Evolutionary conservation across 1,140 invertebrate species (phyloP).

Genomic region (Gonatopus flavifemur): DNA sequence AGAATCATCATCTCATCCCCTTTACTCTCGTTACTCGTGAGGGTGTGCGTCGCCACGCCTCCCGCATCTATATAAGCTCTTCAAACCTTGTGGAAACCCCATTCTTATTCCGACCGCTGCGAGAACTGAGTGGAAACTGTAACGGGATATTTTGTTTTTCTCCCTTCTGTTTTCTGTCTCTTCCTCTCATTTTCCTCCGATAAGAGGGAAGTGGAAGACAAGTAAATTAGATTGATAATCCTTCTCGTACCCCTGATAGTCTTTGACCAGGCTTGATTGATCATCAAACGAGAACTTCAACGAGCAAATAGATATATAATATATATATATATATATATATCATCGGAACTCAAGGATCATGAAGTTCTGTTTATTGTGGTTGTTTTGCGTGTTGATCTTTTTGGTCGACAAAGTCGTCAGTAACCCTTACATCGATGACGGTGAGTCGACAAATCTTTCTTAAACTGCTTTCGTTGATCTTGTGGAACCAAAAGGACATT

Average conservation of each 20-base stretch:
- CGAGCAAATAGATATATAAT: too few species aligned
- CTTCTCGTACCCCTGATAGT: background rate
- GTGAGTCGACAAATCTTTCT: too few species aligned
- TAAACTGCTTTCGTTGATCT: too few species aligned
- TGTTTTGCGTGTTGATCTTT: slow-evolving; percentile 29
- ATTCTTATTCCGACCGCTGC: slow-evolving; percentile 34
- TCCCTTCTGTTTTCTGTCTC: too few species aligned
- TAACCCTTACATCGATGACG: slow-evolving; percentile 41
- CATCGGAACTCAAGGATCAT: slow-evolving; percentile 18
- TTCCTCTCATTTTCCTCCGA: background rate
- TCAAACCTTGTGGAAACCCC: slow-evolving; percentile 25
- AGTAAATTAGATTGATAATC: too few species aligned
- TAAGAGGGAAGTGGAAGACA: too few species aligned
- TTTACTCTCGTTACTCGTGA: slow-evolving; percentile 22
- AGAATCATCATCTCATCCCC: slow-evolving; percentile 12
- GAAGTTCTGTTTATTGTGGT: slow-evolving; percentile 34
- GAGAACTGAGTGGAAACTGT: slow-evolving; percentile 10
- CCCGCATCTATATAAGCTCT: slow-evolving; percentile 46
- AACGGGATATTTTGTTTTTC: too few species aligned
- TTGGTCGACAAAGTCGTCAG: slow-evolving; percentile 28
- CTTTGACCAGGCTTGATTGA: too few species aligned
- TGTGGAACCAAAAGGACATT: too few species aligned
- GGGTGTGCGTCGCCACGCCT: slow-evolving; percentile 40
- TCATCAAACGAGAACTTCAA: too few species aligned
- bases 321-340: too few species aligned